Percentiles rank a stretch among this genome's conserved stretches.
Conservation (phyloP, 2,113 vertebrate species). For the Sorex fumeus region DNA sequence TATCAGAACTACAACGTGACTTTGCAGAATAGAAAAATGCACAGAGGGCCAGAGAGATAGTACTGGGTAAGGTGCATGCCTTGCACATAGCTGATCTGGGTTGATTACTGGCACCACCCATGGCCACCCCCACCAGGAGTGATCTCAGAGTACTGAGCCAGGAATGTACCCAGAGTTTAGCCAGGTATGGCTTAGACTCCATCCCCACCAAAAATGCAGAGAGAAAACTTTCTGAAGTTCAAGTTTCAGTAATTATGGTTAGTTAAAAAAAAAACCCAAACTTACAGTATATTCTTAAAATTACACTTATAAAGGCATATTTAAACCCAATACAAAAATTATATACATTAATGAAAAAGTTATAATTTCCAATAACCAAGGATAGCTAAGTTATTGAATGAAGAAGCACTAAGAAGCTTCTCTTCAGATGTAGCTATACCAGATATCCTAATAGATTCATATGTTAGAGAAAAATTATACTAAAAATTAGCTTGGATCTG, state of each 20-base stretch:
- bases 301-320: not conserved
- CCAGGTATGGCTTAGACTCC: too few relatives aligned
- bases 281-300: not conserved
- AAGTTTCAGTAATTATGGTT: slow-evolving; percentile 51
- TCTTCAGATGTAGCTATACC: not conserved
- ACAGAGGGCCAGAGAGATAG: too few relatives aligned
- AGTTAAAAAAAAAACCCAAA: slow-evolving; percentile 53
- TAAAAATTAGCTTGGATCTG: not conserved
- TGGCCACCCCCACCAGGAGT: too few relatives aligned
- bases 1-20: not conserved
- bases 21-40: too few relatives aligned
- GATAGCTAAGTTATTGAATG: slow-evolving; percentile 86
- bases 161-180: too few relatives aligned
- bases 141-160: too few relatives aligned
- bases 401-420: slow-evolving; percentile 76
- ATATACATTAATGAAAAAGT: slow-evolving; percentile 78
- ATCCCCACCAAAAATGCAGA: not conserved
- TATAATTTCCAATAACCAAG: slow-evolving; percentile 74
- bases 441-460: not conserved
- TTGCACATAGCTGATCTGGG: too few relatives aligned
- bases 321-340: slow-evolving; percentile 33
- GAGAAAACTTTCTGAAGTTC: slow-evolving; percentile 32
- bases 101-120: too few relatives aligned
- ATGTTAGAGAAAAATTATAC: not conserved
- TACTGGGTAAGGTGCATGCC: too few relatives aligned